phyloP scores from a whole-genome alignment of 1,140 invertebrate genomes.

The Babylonia areolata region DNA sequence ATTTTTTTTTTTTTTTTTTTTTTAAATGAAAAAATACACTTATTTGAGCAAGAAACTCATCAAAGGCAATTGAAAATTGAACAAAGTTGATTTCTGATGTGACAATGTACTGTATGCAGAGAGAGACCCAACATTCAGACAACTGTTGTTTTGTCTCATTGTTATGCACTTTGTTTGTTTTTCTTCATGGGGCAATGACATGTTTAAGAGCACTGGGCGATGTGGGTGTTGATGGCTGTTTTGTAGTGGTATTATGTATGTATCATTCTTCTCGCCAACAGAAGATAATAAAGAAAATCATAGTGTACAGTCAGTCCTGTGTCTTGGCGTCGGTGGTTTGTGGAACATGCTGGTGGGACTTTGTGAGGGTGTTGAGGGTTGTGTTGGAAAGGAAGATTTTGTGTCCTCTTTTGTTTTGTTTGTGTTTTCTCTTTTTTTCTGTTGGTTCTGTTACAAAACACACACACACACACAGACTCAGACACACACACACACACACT shows the following conservation, averaged over 20 bases:
- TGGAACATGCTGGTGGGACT: not conserved
- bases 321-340: not conserved
- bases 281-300: not conserved
- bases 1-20: too few species aligned
- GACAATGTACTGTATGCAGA: too few species aligned
- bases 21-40: too few species aligned
- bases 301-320: not conserved
- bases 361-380: not conserved
- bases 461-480: not conserved
- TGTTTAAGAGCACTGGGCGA: too few species aligned
- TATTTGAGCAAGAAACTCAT: too few species aligned
- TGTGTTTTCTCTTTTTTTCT: not conserved
- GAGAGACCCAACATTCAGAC: too few species aligned
- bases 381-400: not conserved
- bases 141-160: too few species aligned
- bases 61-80: too few species aligned
- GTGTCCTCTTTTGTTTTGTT: not conserved
- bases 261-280: not conserved
- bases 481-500: not conserved
- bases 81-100: too few species aligned
- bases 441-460: not conserved
- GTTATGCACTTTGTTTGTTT: too few species aligned
- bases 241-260: not conserved
- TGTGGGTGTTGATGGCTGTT: not conserved
- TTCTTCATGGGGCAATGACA: too few species aligned